Conservation (phyloP, 2,888 invertebrate genomes). For the Netelia fuscicornis region DNA sequence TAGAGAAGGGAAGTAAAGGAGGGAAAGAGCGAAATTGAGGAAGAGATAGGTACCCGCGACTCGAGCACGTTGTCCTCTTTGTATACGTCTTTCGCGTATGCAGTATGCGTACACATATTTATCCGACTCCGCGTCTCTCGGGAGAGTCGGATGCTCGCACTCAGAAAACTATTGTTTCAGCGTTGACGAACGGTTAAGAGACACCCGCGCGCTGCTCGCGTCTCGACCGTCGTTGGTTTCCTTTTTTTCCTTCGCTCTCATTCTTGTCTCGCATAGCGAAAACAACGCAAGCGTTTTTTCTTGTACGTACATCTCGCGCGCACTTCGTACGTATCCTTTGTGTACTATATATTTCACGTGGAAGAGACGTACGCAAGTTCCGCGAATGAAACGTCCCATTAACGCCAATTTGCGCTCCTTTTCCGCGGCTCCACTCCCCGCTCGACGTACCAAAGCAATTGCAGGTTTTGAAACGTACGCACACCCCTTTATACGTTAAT, state of each 20-base stretch:
- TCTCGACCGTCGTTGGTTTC: not conserved
- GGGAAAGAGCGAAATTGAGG: slow-evolving; percentile 26
- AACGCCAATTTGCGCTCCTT: slow-evolving; percentile 65
- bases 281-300: slow-evolving; percentile 12
- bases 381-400: slow-evolving; percentile 67
- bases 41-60: slow-evolving; percentile 13
- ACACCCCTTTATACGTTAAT: not conserved
- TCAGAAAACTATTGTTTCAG: slow-evolving; percentile 59
- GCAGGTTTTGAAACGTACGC: slow-evolving; percentile 59
- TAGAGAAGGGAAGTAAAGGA: not conserved
- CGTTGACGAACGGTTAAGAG: slow-evolving; percentile 61
- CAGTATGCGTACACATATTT: slow-evolving; percentile 14
- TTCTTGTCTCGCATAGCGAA: slow-evolving; percentile 31
- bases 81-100: slow-evolving; percentile 13
- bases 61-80: slow-evolving; percentile 4
- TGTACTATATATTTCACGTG: slow-evolving; percentile 25
- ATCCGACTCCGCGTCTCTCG: not conserved
- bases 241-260: slow-evolving; percentile 2
- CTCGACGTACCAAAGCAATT: slow-evolving; percentile 47
- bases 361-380: slow-evolving; percentile 58
- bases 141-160: slow-evolving; percentile 43
- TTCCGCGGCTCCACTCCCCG: slow-evolving; percentile 51
- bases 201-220: slow-evolving; percentile 23
- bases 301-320: not conserved
- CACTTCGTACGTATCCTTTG: not conserved